Percentiles rank a stretch among this genome's conserved stretches.
Evolutionary conservation across 2,888 invertebrate genomes (phyloP).

Genomic region (Pristionchus japonicus): DNA sequence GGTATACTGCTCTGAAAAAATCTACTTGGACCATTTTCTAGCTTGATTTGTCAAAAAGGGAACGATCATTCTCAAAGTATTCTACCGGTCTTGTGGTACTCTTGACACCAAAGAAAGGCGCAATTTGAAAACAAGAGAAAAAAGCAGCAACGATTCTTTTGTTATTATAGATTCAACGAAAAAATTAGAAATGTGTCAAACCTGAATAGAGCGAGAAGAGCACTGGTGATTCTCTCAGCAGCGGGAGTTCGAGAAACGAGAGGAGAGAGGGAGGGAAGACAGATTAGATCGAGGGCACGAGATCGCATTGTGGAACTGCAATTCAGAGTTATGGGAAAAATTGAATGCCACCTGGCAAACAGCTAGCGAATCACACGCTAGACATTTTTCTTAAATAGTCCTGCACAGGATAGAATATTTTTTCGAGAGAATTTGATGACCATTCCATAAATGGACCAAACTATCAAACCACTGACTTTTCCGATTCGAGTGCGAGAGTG

Average conservation of each 20-base stretch:
- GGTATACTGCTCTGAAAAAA: not conserved
- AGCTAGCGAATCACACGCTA: not conserved
- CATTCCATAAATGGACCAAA: no score
- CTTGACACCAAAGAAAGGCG: no score
- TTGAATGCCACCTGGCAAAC: not conserved
- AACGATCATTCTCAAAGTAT: no score
- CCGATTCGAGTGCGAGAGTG: constrained; percentile 22
- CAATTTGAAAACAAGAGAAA: not conserved
- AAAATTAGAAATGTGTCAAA: not conserved
- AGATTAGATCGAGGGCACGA: not conserved
- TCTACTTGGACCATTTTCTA: no score
- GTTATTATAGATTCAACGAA: not conserved
- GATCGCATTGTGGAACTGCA: not conserved
- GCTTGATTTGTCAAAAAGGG: no score
- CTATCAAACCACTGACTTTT: constrained; percentile 38
- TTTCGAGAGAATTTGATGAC: no score
- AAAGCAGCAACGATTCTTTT: no score
- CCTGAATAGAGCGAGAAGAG: constrained; percentile 30
- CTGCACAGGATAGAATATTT: no score
- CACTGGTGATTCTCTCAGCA: not conserved
- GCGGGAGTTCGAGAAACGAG: not conserved
- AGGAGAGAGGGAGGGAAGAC: constrained; percentile 26
- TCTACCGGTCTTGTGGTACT: no score
- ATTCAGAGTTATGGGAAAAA: no score
- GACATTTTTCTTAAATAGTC: no score